These are phyloP conservation scores for Lasioglossum zephyrum DNA, from an alignment of 2,888 invertebrate species.

Conservation along the genomic window DNA sequence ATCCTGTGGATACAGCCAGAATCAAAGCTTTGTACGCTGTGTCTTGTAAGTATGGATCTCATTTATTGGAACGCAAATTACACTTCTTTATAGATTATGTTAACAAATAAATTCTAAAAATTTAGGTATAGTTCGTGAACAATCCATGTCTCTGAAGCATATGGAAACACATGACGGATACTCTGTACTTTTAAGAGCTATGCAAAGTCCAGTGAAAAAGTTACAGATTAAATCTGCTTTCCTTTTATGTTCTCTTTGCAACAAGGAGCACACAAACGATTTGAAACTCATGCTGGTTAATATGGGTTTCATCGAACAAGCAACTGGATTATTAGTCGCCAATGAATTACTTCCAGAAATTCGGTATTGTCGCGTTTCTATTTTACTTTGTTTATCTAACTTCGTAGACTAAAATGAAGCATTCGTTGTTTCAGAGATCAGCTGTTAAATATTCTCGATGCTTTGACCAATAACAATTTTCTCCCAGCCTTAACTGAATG, in stretches of 20 bases:
- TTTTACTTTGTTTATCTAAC: not conserved
- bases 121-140: constrained; percentile 89
- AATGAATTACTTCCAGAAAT: constrained; percentile 75
- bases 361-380: constrained; percentile 70
- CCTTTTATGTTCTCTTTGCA: constrained; percentile 88
- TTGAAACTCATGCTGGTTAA: constrained; percentile 78
- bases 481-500: constrained; percentile 80
- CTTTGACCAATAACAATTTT: constrained; percentile 77
- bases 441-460: constrained; percentile 77
- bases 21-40: constrained; percentile 91
- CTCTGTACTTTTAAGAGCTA: constrained; percentile 86
- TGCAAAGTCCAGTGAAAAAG: constrained; percentile 86
- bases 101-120: constrained; percentile 12
- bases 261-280: constrained; percentile 73
- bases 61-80: not conserved
- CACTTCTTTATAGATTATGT: not conserved
- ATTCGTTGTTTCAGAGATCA: constrained; percentile 75
- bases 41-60: constrained; percentile 88
- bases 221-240: constrained; percentile 91
- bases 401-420: not conserved
- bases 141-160: constrained; percentile 86
- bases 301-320: constrained; percentile 82
- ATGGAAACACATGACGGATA: constrained; percentile 89
- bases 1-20: constrained; percentile 86
- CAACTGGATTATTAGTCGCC: constrained; percentile 75